Conservation (phyloP, 30 jellyfish, hydroid and myxozoan genomes). For the Cassiopea xamachana region DNA sequence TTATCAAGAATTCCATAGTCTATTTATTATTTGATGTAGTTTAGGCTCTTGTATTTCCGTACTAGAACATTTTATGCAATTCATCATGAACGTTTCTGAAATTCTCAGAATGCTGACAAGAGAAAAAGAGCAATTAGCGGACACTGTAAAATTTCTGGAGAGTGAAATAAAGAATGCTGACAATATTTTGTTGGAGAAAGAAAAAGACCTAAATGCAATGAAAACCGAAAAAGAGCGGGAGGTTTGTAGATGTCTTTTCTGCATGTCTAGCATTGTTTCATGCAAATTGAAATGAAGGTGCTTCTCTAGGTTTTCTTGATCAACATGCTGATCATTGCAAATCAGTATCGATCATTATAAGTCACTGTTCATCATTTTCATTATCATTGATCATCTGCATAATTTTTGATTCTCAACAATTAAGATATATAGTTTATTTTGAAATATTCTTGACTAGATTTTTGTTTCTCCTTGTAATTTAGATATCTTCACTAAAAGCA, state of each 20-base stretch:
- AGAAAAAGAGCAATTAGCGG: slow-evolving; percentile 60
- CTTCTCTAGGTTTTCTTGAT: neutral
- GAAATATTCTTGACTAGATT: neutral
- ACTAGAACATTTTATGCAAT: neutral
- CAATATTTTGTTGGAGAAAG: slow-evolving; percentile 29
- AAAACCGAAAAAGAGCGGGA: slow-evolving; percentile 62
- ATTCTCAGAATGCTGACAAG: slow-evolving; percentile 54
- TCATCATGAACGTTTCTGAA: neutral
- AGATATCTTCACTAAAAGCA: slow-evolving; percentile 44
- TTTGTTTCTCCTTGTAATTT: neutral
- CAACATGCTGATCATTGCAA: neutral
- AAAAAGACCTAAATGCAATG: slow-evolving; percentile 46
- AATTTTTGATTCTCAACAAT: neutral
- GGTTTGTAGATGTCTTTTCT: slow-evolving; percentile 2
- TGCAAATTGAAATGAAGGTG: too few species aligned
- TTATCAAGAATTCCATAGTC: too few species aligned
- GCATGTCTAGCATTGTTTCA: neutral
- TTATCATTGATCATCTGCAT: neutral
- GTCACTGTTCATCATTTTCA: neutral
- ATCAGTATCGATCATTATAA: too few species aligned
- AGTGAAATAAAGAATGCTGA: slow-evolving; percentile 64
- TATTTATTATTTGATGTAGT: too few species aligned
- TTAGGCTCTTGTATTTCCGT: too few species aligned
- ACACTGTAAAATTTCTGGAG: slow-evolving; percentile 54
- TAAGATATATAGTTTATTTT: neutral